Evolutionary conservation across 2,797 vertebrate genomes (phyloP).

Genomic region (Tadarida brasiliensis): DNA sequence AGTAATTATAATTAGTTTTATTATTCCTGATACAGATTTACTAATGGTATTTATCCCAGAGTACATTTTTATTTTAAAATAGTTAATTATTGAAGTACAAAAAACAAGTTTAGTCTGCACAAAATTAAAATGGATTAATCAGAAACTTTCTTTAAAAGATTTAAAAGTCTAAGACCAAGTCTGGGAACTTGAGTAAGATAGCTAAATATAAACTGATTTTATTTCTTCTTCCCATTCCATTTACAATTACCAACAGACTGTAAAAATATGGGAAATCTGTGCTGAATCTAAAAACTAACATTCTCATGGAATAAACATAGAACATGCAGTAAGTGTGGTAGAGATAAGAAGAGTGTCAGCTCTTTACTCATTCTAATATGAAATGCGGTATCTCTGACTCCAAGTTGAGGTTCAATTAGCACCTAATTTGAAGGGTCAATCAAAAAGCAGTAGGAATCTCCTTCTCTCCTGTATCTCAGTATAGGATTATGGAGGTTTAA

Average conservation of each 20-base stretch:
- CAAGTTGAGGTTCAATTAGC: not conserved
- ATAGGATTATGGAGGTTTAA: not conserved
- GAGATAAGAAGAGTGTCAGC: not conserved
- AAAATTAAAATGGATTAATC: conserved; percentile 29
- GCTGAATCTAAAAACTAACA: not conserved
- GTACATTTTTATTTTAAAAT: conserved; percentile 19
- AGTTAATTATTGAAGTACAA: conserved; percentile 50
- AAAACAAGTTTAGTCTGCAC: not conserved
- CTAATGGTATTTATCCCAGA: not conserved
- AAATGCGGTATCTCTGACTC: not conserved
- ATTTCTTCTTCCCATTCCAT: not conserved
- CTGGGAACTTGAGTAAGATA: not conserved
- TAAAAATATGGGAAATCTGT: conserved; percentile 20
- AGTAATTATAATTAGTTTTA: conserved; percentile 26
- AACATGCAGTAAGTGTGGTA: not conserved
- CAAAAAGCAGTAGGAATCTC: not conserved
- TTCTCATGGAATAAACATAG: not conserved
- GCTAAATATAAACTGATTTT: conserved; percentile 23
- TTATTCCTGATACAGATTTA: conserved; percentile 2
- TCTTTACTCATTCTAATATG: not conserved
- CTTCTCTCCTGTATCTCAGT: not conserved
- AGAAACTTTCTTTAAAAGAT: conserved; percentile 25
- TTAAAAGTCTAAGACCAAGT: not conserved
- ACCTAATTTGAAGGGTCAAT: not conserved
- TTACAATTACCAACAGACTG: conserved; percentile 21